Base-by-base conservation (phyloP, 2,888 invertebrate genomes). In the Leptogaster cylindrica region DNA sequence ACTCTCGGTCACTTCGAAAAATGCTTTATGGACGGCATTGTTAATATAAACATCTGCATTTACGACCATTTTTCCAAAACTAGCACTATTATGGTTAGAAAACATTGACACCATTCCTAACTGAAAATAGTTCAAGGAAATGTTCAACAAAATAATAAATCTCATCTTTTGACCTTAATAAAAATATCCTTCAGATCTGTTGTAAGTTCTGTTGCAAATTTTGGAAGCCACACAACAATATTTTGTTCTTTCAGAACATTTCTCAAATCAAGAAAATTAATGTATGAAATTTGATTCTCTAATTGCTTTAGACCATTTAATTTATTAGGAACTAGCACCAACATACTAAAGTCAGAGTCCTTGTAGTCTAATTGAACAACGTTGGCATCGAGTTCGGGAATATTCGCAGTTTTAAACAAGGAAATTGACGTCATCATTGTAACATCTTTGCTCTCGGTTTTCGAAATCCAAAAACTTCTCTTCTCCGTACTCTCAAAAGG, bases 1-100 rank as follows among this genome's bases (percentile, higher is more conserved):
- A 75, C 93, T 90, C 77, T 95, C 95, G 77, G 92, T 90, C 0
- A 95, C 90, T 75, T 92, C 90, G 73, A 95, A 89, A 75, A 89
- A 91, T 0, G 93, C 90, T 77, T 94, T 94, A 76, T 95, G 94
- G 0, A 92, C 78, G 2, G 89, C 89, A 76, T 90, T 87, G 44
- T 87, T 87, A 2, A 94, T 88, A 65, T 75, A 80, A 18, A 94
- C 27, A 50, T 75, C 75, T 65, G 82, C 82, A 0, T 75, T 31
- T 18, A 72, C 71, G 48, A 89, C 77, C 46, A 93, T 80, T 14
- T 87, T 87, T 12, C 83, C 83, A 72, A 93, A 86, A 69, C 93
- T 85, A 0, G 90, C 6, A 12, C 46, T 23, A 1, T 74, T n/a
- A n/a, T n/a, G 31, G 31, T 31, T 61, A 3, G 77, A 73, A 76